Conservation (phyloP, 2,113 vertebrate species). For the Nymphicus hollandicus region DNA sequence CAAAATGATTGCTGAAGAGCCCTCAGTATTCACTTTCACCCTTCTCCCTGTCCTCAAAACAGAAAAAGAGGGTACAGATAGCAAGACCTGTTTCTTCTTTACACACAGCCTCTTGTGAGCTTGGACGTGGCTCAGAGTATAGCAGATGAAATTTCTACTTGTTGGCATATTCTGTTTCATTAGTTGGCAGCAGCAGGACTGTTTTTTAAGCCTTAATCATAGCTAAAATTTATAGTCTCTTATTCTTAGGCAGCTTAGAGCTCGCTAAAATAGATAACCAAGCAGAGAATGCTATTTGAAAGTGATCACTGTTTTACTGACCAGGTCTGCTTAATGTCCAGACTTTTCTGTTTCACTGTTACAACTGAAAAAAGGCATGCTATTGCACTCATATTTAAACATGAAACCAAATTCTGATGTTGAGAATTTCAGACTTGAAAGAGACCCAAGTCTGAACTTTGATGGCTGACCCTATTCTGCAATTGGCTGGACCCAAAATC, state of each 20-base stretch:
- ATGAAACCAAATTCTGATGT: not conserved
- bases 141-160: constrained; percentile 4
- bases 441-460: not conserved
- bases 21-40: not conserved
- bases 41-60: not conserved
- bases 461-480: not conserved
- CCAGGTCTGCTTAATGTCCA: not conserved
- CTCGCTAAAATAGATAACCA: constrained; percentile 11
- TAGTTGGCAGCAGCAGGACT: not conserved
- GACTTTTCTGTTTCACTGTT: not conserved
- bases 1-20: not conserved
- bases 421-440: not conserved
- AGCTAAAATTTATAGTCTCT: constrained; percentile 1
- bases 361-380: not conserved
- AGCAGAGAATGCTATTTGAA: not conserved
- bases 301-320: not conserved
- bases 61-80: not conserved
- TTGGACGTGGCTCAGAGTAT: not conserved
- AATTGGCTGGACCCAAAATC: not conserved
- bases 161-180: constrained; percentile 6
- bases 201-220: not conserved
- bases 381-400: not conserved
- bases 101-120: not conserved
- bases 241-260: constrained; percentile 24
- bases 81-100: not conserved